These are phyloP conservation scores for Drosophila pegasa DNA, from an alignment of 2,888 invertebrate species.

Conservation along the genomic window DNA sequence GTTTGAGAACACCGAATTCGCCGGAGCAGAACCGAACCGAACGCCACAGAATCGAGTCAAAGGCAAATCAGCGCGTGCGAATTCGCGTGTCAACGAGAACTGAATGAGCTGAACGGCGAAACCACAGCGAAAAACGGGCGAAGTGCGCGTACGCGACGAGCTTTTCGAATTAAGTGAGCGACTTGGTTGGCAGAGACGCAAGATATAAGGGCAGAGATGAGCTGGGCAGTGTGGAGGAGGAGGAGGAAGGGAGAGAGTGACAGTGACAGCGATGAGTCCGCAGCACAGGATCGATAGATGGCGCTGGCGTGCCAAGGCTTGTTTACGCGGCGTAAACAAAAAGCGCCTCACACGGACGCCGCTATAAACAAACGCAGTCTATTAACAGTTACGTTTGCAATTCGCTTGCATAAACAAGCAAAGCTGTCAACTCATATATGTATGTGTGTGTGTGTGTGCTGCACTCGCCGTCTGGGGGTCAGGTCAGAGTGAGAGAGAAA, in stretches of 20 bases:
- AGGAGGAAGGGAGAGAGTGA: not conserved
- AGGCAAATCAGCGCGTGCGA: conserved; percentile 59
- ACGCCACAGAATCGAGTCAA: conserved; percentile 18
- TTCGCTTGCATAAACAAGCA: conserved; percentile 51
- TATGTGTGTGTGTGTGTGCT: conserved; percentile 15
- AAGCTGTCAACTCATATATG: conserved; percentile 33
- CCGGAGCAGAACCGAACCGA: conserved; percentile 12
- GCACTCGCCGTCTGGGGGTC: conserved; percentile 4
- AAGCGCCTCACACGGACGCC: conserved; percentile 25
- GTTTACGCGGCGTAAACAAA: conserved; percentile 66
- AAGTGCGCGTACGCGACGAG: conserved; percentile 32
- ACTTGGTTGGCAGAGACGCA: conserved; percentile 13
- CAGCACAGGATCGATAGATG: conserved; percentile 47
- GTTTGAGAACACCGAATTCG: conserved; percentile 12
- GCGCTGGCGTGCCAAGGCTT: conserved; percentile 44
- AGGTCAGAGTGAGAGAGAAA: conserved; percentile 12
- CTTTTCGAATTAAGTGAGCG: conserved; percentile 33
- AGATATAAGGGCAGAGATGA: conserved; percentile 25
- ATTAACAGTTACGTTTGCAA: conserved; percentile 34
- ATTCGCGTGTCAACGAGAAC: conserved; percentile 77
- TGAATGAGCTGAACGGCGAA: conserved; percentile 57
- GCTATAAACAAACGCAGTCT: conserved; percentile 33
- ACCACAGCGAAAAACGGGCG: conserved; percentile 5
- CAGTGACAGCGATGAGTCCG: not conserved
- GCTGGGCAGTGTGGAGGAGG: not conserved